A percentile compares a stretch with the other conserved stretches of the same genome.
phyloP scores from a whole-genome alignment of 2,888 invertebrate genomes.

The Drymonia ruficornis region DNA sequence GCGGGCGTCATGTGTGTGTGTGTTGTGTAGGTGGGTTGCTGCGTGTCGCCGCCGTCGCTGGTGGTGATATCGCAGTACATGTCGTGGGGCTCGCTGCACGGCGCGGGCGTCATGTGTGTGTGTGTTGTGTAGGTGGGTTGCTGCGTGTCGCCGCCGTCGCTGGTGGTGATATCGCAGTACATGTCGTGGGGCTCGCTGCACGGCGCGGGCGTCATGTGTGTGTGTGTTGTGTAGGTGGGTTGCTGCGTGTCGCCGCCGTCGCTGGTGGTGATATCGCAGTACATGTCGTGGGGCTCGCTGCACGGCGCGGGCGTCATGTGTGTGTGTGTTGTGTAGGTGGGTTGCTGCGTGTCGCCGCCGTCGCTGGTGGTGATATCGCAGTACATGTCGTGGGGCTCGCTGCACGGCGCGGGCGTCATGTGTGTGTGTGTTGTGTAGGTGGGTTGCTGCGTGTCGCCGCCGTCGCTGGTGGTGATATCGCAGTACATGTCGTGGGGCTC shows the following conservation, averaged over 20 bases:
- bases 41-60: conserved; percentile 95
- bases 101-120: too few relatives aligned
- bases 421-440: too few relatives aligned
- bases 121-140: too few relatives aligned
- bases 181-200: conserved; percentile 98
- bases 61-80: conserved; percentile 98
- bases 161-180: conserved; percentile 97
- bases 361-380: conserved; percentile 97
- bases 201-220: too few relatives aligned
- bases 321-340: too few relatives aligned
- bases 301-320: too few relatives aligned
- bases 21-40: too few relatives aligned
- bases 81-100: conserved; percentile 97
- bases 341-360: conserved; percentile 95
- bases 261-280: conserved; percentile 96
- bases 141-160: conserved; percentile 95
- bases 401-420: too few relatives aligned
- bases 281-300: conserved; percentile 98
- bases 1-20: too few relatives aligned
- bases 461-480: conserved; percentile 96
- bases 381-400: conserved; percentile 98
- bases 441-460: too few relatives aligned
- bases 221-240: too few relatives aligned
- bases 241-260: too few relatives aligned
- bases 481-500: conserved; percentile 99